Evolutionary conservation across 2,888 invertebrate genomes (phyloP), one percentile per base, ranked within the genome.

Genomic region (Drosophila algonquin): DNA sequence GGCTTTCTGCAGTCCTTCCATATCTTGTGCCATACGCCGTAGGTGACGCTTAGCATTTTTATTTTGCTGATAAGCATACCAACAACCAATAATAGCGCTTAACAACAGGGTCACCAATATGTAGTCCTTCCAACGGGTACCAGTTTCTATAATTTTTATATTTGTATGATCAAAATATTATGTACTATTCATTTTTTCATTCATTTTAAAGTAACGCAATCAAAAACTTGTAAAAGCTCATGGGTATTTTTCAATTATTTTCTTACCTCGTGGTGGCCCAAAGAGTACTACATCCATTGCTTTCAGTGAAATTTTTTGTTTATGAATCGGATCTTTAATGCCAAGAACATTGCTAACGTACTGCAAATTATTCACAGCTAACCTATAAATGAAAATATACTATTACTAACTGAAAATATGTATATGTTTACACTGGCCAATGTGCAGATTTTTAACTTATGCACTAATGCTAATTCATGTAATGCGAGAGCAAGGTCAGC

Each of bases 261-360:
- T 77, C 91, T 91, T 94, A 98, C 98, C 97, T 95, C 98, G 98
- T 30, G 99, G 98, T 70, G 98, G 97, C 54, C 99, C 99, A 93
- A 99, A 99, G 40, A 99, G 94, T 24, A 99, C 99, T 57, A 98
- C 97, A 93, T 99, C 99, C 97, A 99, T 98, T 16, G 99, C 99
- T 93, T 99, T 99, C 50, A 99, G 94, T 4, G 98, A 96, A 77
- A 98, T 95, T 93, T 99, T 99, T 93, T 99, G 98, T 90, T 98
- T 98, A 93, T 99, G 98, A 87, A 99, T 99, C 24, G 98, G 97
- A 93, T 99, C 99, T 93, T 98, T 98, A 89, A 99, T 98, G 59
- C 98, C 98, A 80, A 99, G 94, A 60, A 96, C 95, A 90, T 95
- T 95, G 91, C 95, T 95, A 75, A 98, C 93, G 93, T 96, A 98